Evolutionary conservation across 2,797 vertebrate species (phyloP).

Genomic region (Tamandua tetradactyla): DNA sequence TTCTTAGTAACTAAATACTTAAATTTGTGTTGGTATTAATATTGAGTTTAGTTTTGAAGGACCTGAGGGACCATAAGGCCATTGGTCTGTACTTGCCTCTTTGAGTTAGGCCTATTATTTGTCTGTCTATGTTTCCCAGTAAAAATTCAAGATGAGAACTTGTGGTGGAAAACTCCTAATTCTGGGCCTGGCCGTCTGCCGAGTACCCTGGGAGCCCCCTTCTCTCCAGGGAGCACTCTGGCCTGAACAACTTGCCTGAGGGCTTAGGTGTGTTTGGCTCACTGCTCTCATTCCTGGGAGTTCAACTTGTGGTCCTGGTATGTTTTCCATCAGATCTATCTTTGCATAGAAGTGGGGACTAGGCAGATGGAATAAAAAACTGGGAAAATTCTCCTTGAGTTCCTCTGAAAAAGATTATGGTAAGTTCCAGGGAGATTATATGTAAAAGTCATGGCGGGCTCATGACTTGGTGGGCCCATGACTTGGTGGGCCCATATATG

Average conservation of each 20-base stretch:
- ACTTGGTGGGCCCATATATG: neutral
- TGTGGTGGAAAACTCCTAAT: neutral
- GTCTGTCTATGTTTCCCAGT: neutral
- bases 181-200: neutral
- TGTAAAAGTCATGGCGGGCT: neutral
- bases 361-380: neutral
- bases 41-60: neutral
- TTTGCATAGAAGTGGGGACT: conserved; percentile 6
- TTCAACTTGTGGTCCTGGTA: conserved; percentile 37
- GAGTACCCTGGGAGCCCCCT: neutral
- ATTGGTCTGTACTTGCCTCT: neutral
- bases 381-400: conserved; percentile 33
- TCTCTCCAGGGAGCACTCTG: conserved; percentile 44
- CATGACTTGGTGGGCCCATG: neutral
- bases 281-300: conserved; percentile 55
- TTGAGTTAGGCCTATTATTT: neutral
- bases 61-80: neutral
- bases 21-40: neutral
- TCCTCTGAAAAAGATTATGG: neutral
- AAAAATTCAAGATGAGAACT: neutral
- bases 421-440: neutral
- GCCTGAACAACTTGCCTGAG: conserved; percentile 4
- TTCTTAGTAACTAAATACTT: neutral
- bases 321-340: conserved; percentile 56
- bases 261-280: conserved; percentile 51